Percentiles rank a stretch among this genome's conserved stretches.
Conservation (phyloP, 2,888 invertebrate species). For the Eupithecia exiguata region DNA sequence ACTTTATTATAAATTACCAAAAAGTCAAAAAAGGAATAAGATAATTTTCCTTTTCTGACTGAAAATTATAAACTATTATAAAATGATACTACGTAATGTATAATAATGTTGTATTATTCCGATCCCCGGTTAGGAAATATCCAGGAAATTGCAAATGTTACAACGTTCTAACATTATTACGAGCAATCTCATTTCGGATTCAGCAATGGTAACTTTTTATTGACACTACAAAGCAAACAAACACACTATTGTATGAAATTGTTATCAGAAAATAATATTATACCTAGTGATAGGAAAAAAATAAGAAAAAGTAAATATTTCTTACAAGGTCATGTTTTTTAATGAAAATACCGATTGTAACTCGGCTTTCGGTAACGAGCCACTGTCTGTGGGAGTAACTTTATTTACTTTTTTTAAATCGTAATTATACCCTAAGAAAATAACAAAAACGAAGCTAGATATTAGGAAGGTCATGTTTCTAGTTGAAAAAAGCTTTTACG, state of each 20-base stretch:
- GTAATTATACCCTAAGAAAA: not conserved
- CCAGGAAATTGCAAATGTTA: slow-evolving; percentile 40
- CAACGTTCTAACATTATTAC: slow-evolving; percentile 33
- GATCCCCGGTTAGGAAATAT: slow-evolving; percentile 34
- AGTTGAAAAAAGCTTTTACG: not conserved
- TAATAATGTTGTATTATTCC: slow-evolving; percentile 2
- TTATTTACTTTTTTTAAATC: not conserved
- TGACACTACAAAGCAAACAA: slow-evolving; percentile 32
- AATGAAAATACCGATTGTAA: not conserved
- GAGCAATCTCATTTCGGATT: slow-evolving; percentile 32
- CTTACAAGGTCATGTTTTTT: not conserved
- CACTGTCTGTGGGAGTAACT: not conserved
- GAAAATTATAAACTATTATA: not conserved
- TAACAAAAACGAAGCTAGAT: not conserved
- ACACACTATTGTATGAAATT: slow-evolving; percentile 19
- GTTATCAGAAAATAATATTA: not conserved
- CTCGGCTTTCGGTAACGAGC: not conserved
- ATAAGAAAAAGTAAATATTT: not conserved
- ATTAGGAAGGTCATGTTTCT: not conserved
- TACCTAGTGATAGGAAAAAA: not conserved
- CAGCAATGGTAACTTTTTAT: slow-evolving; percentile 29
- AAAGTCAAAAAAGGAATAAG: not conserved
- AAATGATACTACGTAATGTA: not conserved
- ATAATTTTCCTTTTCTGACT: not conserved
- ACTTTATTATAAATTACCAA: not conserved